These are phyloP conservation scores for Trogon surrucura DNA, from an alignment of 2,113 vertebrate species.

Conservation along the genomic window DNA sequence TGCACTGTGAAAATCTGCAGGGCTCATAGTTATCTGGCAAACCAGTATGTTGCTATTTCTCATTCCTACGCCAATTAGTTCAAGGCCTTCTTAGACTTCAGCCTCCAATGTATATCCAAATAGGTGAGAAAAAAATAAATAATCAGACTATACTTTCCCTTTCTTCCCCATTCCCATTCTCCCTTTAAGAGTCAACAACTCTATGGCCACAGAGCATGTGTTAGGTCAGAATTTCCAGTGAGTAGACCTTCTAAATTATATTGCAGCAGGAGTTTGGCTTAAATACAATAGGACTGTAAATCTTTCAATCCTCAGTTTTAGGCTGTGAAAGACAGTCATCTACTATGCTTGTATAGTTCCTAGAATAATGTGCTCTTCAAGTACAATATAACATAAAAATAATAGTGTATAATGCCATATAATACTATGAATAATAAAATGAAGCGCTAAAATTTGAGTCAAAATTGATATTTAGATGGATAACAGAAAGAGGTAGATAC, in stretches of 20 bases:
- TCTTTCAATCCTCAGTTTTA: not conserved
- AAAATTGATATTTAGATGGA: not conserved
- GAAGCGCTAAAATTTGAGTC: not conserved
- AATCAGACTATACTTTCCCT: not conserved
- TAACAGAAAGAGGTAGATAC: not conserved
- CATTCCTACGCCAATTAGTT: not conserved
- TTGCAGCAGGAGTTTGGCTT: not conserved
- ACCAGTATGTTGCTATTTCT: rapidly evolving
- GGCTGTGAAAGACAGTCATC: not conserved
- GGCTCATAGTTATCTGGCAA: not conserved
- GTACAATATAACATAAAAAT: not conserved
- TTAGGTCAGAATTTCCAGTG: not conserved
- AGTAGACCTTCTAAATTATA: not conserved
- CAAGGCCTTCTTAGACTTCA: not conserved
- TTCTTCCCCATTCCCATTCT: not conserved
- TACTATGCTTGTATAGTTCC: not conserved
- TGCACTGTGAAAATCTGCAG: not conserved
- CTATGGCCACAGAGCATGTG: not conserved
- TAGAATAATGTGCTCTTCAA: not conserved
- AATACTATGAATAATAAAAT: not conserved
- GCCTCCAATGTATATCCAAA: rapidly evolving
- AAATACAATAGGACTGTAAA: not conserved
- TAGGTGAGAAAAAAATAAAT: not conserved
- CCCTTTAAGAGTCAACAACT: not conserved
- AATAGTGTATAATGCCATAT: not conserved